phyloP scores from a whole-genome alignment of 2,888 invertebrate species.

The Ophion obscuratus region DNA sequence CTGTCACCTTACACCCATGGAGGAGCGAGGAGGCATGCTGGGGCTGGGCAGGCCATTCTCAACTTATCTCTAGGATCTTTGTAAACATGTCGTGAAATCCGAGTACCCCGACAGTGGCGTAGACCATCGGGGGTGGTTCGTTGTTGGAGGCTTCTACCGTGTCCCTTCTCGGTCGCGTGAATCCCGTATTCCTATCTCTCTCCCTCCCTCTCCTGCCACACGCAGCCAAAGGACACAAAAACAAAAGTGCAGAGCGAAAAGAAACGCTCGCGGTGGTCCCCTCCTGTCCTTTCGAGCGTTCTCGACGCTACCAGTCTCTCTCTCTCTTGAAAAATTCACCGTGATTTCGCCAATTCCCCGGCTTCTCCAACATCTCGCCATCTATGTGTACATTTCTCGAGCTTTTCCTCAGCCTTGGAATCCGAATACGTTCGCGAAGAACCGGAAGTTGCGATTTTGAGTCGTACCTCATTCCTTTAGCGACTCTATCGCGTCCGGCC shows the following conservation, averaged over 20 bases:
- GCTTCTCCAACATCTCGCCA: conserved; percentile 18
- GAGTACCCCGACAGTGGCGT: conserved; percentile 84
- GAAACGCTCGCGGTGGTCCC: conserved; percentile 61
- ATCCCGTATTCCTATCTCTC: conserved; percentile 17
- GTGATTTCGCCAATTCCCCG: conserved; percentile 35
- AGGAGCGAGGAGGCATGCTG: conserved; percentile 69
- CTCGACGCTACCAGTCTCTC: conserved; percentile 20
- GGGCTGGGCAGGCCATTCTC: conserved; percentile 83
- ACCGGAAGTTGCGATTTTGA: background rate
- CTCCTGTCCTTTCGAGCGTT: conserved; percentile 39
- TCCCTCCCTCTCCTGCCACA: conserved; percentile 30
- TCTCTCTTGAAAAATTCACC: background rate
- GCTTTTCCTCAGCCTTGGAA: background rate
- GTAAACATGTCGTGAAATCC: conserved; percentile 84
- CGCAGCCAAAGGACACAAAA: conserved; percentile 44
- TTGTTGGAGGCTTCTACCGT: conserved; percentile 60
- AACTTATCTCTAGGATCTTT: conserved; percentile 84
- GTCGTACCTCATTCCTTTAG: too few species aligned
- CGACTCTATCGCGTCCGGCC: too few species aligned
- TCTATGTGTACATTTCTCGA: background rate
- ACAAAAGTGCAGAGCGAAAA: conserved; percentile 41
- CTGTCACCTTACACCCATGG: conserved; percentile 84
- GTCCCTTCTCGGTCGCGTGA: conserved; percentile 44
- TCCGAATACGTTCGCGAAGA: background rate
- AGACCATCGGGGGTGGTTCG: conserved; percentile 77